Percentiles rank a stretch among this genome's conserved stretches.
phyloP scores from a whole-genome alignment of 2,888 invertebrate genomes.

The Noctua fimbriata region DNA sequence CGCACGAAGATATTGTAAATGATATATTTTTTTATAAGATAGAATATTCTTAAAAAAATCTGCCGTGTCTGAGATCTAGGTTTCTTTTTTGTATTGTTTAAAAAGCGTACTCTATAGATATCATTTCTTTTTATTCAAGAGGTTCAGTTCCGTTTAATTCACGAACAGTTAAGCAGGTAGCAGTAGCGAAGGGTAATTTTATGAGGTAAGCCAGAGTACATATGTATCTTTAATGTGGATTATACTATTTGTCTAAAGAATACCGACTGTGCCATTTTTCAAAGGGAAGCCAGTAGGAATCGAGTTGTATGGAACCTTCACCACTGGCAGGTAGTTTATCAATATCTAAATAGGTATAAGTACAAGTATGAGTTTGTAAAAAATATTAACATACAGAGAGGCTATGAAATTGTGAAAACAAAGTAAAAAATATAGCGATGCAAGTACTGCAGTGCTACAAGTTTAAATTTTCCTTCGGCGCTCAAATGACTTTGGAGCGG shows the following conservation, averaged over 20 bases:
- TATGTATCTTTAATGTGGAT: too few relatives aligned
- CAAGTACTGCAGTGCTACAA: background rate
- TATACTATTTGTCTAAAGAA: too few relatives aligned
- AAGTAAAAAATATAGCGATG: background rate
- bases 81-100: background rate
- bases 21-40: slow-evolving; percentile 1
- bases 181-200: too few relatives aligned
- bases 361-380: too few relatives aligned
- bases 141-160: background rate
- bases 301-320: too few relatives aligned
- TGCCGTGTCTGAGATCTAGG: background rate
- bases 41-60: background rate
- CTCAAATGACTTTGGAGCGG: background rate
- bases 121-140: slow-evolving; percentile 1
- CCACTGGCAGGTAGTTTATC: background rate
- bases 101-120: background rate
- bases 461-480: background rate
- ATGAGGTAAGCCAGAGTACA: too few relatives aligned
- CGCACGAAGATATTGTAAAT: background rate
- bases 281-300: too few relatives aligned
- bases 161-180: background rate
- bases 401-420: background rate
- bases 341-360: background rate
- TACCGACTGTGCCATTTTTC: too few relatives aligned
- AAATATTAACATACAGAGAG: background rate